phyloP scores from a whole-genome alignment of 2,888 invertebrate genomes.

The Hanleya hanleyi region DNA sequence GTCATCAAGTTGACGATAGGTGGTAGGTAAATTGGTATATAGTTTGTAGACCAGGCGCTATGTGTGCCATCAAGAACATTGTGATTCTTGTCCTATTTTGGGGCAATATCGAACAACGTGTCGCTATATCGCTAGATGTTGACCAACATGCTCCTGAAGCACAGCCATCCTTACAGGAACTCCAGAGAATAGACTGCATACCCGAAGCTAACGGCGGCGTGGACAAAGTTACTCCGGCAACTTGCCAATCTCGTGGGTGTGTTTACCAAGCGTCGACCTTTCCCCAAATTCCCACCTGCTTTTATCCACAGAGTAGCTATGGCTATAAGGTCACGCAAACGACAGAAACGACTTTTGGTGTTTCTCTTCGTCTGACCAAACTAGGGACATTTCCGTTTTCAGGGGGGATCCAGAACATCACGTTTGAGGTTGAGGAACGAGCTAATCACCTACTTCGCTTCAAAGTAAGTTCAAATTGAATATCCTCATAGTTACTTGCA shows the following conservation, averaged over 20 bases:
- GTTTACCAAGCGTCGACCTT: background rate
- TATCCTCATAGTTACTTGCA: background rate
- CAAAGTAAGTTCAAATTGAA: background rate
- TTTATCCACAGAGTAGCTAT: background rate
- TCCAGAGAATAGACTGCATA: background rate
- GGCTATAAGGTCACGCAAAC: background rate
- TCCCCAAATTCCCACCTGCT: conserved; percentile 1
- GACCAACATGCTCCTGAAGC: too few relatives aligned
- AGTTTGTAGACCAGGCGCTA: too few relatives aligned
- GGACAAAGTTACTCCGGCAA: background rate
- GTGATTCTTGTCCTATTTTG: too few relatives aligned
- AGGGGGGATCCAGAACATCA: background rate
- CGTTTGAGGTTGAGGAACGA: background rate
- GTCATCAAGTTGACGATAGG: too few relatives aligned
- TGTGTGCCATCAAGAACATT: too few relatives aligned
- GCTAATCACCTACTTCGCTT: background rate
- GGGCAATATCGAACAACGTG: too few relatives aligned
- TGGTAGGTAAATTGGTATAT: too few relatives aligned
- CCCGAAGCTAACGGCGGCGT: background rate
- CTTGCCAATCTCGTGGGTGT: background rate
- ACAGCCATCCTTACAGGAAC: background rate
- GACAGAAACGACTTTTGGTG: background rate
- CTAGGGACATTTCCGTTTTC: background rate
- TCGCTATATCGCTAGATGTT: too few relatives aligned
- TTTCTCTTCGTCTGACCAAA: background rate